These are phyloP conservation scores for Parnassius apollo DNA, from an alignment of 2,888 invertebrate species.

Conservation along the genomic window DNA sequence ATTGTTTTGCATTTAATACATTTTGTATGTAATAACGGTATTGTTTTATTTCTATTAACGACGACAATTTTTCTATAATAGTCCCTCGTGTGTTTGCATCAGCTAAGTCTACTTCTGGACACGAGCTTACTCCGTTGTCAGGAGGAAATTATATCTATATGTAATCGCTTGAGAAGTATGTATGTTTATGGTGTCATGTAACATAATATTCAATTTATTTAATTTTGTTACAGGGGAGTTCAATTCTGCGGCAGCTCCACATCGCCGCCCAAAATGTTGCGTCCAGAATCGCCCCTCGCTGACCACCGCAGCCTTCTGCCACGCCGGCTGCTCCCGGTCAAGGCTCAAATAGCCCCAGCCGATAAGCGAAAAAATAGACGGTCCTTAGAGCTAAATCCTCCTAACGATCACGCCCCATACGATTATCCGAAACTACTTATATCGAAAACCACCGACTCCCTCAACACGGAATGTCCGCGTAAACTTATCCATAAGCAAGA, in stretches of 20 bases:
- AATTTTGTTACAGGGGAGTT: constrained; percentile 65
- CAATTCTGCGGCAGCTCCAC: constrained; percentile 54
- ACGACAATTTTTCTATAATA: too few relatives aligned
- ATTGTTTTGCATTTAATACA: too few relatives aligned
- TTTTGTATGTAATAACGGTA: too few relatives aligned
- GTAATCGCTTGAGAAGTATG: too few relatives aligned
- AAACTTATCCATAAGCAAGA: constrained; percentile 72
- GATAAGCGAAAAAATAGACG: constrained; percentile 73
- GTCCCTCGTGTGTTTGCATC: too few relatives aligned
- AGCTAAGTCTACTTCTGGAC: too few relatives aligned
- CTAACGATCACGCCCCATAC: constrained; percentile 64
- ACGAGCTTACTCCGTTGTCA: too few relatives aligned
- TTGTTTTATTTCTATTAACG: too few relatives aligned
- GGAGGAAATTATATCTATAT: too few relatives aligned
- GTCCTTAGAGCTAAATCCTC: constrained; percentile 74
- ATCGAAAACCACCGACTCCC: constrained; percentile 74
- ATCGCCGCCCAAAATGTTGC: constrained; percentile 72
- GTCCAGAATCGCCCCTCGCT: constrained; percentile 78
- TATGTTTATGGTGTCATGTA: too few relatives aligned
- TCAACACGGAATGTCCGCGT: constrained; percentile 72
- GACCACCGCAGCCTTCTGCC: constrained; percentile 77
- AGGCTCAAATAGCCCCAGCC: constrained; percentile 71
- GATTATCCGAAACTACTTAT: constrained; percentile 75
- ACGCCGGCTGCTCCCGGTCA: constrained; percentile 69
- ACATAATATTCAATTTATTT: background rate